phyloP scores from a whole-genome alignment of 2,888 invertebrate species.

The Hydrotaea diabolus region DNA sequence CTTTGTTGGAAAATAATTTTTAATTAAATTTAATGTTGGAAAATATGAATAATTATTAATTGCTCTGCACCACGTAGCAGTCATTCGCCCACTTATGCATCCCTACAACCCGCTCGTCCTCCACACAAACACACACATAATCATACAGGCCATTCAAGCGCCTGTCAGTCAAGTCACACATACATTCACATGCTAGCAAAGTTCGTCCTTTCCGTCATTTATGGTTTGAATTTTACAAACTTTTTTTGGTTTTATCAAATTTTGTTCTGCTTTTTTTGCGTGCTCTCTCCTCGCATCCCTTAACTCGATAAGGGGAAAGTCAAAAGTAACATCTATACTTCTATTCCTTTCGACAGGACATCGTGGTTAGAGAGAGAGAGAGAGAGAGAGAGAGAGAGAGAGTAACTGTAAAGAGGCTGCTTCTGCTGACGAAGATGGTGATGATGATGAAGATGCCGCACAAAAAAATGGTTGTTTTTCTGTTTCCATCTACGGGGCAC shows the following conservation, averaged over 20 bases:
- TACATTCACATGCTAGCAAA: neutral
- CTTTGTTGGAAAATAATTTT: constrained; percentile 47
- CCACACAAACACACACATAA: neutral
- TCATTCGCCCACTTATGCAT: constrained; percentile 23
- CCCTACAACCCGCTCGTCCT: neutral
- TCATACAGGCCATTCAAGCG: neutral
- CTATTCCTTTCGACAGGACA: neutral
- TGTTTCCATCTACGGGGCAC: constrained; percentile 38
- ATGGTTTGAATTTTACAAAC: constrained; percentile 33
- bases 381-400: neutral
- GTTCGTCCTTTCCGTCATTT: constrained; percentile 25
- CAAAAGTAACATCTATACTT: constrained; percentile 37
- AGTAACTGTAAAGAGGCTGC: too few relatives aligned
- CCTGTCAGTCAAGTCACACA: neutral
- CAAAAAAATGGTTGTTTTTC: constrained; percentile 24
- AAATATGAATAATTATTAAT: constrained; percentile 59
- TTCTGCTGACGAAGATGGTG: neutral
- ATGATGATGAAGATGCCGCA: constrained; percentile 9
- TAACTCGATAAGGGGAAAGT: constrained; percentile 31
- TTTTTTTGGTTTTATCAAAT: constrained; percentile 45
- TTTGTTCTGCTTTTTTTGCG: constrained; percentile 18
- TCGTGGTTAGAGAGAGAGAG: neutral
- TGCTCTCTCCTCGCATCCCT: neutral
- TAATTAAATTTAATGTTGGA: constrained; percentile 59
- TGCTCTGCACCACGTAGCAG: constrained; percentile 44